A percentile compares a stretch with the other conserved stretches of the same genome.
phyloP scores from a whole-genome alignment of 2,113 vertebrate species.

The Nycticebus coucang region DNA sequence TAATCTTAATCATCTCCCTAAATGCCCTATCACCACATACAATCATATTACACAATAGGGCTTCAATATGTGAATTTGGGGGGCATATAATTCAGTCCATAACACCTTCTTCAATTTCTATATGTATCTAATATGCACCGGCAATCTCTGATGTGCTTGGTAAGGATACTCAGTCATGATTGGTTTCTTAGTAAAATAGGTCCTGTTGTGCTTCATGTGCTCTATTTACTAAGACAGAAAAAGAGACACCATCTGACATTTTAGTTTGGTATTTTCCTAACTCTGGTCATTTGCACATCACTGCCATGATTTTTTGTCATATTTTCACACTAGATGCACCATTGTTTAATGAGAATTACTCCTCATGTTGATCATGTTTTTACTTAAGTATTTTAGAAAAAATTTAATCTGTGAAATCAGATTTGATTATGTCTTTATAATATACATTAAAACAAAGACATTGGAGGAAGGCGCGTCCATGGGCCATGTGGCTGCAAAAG shows the following conservation, averaged over 20 bases:
- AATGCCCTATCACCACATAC: too few species aligned
- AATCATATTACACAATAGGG: neutral
- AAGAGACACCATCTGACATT: neutral
- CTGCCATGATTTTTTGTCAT: neutral
- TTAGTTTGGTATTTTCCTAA: neutral
- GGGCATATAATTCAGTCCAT: neutral
- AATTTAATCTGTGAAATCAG: neutral
- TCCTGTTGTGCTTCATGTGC: neutral
- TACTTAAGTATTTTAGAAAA: constrained; percentile 24
- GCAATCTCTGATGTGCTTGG: neutral
- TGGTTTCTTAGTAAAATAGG: neutral
- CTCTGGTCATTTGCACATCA: neutral
- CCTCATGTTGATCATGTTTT: constrained; percentile 10
- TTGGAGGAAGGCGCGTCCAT: too few species aligned
- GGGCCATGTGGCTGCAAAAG: too few species aligned
- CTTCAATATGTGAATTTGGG: neutral
- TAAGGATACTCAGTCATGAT: neutral
- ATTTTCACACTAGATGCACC: neutral
- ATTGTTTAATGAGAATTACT: neutral
- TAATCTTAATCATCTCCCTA: neutral
- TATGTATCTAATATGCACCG: neutral
- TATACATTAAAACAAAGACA: neutral
- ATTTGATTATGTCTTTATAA: neutral
- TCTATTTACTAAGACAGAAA: neutral
- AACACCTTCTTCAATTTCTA: neutral